Evolutionary conservation across 2,888 invertebrate species (phyloP).

Genomic region (Diaperis boleti): DNA sequence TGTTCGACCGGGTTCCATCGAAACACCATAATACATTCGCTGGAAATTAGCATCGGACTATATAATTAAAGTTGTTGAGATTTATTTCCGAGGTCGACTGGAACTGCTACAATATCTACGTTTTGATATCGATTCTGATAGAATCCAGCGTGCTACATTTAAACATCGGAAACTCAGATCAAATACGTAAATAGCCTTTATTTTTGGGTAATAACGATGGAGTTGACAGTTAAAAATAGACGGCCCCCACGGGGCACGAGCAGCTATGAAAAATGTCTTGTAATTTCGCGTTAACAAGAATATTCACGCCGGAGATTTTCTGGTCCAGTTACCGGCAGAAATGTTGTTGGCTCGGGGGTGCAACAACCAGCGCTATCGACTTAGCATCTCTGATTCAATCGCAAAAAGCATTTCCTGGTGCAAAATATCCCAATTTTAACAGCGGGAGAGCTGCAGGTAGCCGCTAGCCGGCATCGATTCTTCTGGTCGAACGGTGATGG

Average conservation of each 20-base stretch:
- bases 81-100: slow-evolving; percentile 41
- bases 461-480: slow-evolving; percentile 40
- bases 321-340: slow-evolving; percentile 45
- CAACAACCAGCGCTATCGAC: slow-evolving; percentile 33
- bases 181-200: slow-evolving; percentile 25
- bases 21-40: slow-evolving; percentile 36
- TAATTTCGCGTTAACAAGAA: slow-evolving; percentile 48
- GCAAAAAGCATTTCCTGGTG: slow-evolving; percentile 28
- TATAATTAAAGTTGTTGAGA: slow-evolving; percentile 42
- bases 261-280: slow-evolving; percentile 43
- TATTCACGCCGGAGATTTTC: slow-evolving; percentile 47
- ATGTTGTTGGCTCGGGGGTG: slow-evolving; percentile 39
- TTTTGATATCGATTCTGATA: slow-evolving; percentile 40
- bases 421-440: slow-evolving; percentile 29
- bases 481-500: slow-evolving; percentile 43
- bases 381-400: slow-evolving; percentile 43
- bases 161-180: slow-evolving; percentile 14
- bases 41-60: slow-evolving; percentile 32
- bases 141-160: slow-evolving; percentile 14
- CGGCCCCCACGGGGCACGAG: slow-evolving; percentile 24
- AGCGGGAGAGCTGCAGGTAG: slow-evolving; percentile 26
- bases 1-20: slow-evolving; percentile 15
- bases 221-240: slow-evolving; percentile 26
- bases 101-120: slow-evolving; percentile 38
- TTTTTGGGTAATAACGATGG: slow-evolving; percentile 14